phyloP scores from a whole-genome alignment of 2,888 invertebrate genomes.

The Hyppa rectilinea region DNA sequence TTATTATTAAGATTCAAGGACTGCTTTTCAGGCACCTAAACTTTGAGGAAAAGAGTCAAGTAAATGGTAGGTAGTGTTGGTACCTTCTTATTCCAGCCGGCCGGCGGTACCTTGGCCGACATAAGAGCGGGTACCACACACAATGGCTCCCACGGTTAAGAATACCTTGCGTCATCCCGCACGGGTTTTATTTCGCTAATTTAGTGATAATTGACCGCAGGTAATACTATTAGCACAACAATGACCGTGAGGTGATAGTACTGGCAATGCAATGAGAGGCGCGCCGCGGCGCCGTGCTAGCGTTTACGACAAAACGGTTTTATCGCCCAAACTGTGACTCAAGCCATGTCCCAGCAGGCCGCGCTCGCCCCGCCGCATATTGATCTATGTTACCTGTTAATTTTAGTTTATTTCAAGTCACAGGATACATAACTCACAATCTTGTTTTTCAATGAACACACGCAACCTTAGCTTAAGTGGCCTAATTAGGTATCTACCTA shows the following conservation, averaged over 20 bases:
- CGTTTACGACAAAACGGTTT: too few relatives aligned
- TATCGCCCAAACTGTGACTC: too few relatives aligned
- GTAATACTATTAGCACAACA: conserved; percentile 28
- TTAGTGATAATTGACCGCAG: conserved; percentile 47
- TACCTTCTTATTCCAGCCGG: conserved; percentile 51
- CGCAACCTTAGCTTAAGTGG: conserved; percentile 21
- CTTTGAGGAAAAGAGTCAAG: conserved; percentile 32
- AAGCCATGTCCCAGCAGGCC: too few relatives aligned
- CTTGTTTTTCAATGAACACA: conserved; percentile 29
- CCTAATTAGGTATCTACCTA: conserved; percentile 14
- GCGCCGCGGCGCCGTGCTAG: too few relatives aligned
- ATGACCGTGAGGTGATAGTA: conserved; percentile 23
- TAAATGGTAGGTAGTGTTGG: background rate
- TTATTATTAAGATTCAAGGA: conserved; percentile 8
- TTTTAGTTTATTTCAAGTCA: background rate
- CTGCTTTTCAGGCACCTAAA: conserved; percentile 32
- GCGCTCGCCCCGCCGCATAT: too few relatives aligned
- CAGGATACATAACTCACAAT: conserved; percentile 39
- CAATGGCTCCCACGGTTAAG: conserved; percentile 62
- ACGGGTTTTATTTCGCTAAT: conserved; percentile 51
- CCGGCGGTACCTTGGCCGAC: conserved; percentile 76
- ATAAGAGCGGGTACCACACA: conserved; percentile 62
- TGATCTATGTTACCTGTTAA: background rate
- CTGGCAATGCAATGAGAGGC: conserved; percentile 13
- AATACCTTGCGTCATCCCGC: conserved; percentile 53